Percentiles rank a stretch among this genome's conserved stretches.
Conservation (phyloP, 2,888 invertebrate species). For the Beris morrisii region DNA sequence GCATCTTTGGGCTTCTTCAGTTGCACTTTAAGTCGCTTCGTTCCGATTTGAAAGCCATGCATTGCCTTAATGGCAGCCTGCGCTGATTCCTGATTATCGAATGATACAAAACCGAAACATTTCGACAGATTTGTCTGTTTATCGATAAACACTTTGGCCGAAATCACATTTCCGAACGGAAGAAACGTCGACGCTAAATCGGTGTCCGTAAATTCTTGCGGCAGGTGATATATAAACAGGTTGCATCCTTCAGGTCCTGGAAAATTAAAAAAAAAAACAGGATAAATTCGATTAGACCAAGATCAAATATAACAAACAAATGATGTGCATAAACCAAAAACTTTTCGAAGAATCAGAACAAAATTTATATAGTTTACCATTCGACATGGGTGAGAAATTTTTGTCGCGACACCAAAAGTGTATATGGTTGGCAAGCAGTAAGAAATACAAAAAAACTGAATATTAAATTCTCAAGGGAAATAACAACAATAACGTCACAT, state of each 20-base stretch:
- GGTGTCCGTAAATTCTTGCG: conserved; percentile 96
- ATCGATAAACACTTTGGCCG: conserved; percentile 99
- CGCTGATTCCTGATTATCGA: conserved; percentile 91
- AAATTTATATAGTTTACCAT: no score
- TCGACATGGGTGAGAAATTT: no score
- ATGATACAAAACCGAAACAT: conserved; percentile 99
- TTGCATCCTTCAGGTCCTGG: conserved; percentile 96
- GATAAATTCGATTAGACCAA: neutral
- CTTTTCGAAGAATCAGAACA: no score
- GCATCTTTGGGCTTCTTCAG: conserved; percentile 93
- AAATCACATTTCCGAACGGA: conserved; percentile 97
- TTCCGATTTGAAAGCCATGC: conserved; percentile 98
- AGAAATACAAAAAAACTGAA: no score
- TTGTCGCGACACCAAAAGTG: no score
- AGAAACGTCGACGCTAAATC: conserved; percentile 96
- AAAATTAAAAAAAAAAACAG: neutral
- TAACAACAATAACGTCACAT: no score
- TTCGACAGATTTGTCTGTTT: conserved; percentile 99
- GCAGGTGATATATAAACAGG: conserved; percentile 98
- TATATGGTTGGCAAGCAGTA: no score
- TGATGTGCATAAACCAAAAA: no score
- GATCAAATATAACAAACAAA: neutral
- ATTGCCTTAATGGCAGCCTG: conserved; percentile 95
- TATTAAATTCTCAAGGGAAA: no score
- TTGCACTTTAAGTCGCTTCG: conserved; percentile 97